Percentiles rank a stretch among this genome's conserved stretches.
These are phyloP conservation scores for Coenobita brevimanus DNA, from an alignment of 1,140 invertebrate genomes.

Conservation along the genomic window DNA sequence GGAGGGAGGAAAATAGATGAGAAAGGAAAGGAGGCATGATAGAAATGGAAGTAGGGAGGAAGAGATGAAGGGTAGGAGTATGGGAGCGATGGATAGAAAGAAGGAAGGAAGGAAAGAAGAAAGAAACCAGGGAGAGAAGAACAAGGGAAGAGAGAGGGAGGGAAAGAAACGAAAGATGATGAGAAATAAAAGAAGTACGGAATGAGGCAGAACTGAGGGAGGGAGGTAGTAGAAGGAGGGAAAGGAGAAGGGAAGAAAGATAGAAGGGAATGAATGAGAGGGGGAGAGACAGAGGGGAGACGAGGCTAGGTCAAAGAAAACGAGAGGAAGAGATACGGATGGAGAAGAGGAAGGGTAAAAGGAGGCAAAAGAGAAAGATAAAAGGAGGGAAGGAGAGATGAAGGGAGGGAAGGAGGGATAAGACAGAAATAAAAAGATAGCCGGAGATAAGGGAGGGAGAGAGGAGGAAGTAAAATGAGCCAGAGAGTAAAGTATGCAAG, in stretches of 20 bases:
- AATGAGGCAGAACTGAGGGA: too few species aligned
- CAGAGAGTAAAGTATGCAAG: too few species aligned
- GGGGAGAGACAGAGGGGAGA: neutral
- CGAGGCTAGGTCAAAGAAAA: neutral
- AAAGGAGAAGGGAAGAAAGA: neutral
- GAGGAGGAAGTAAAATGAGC: too few species aligned
- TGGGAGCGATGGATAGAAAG: neutral
- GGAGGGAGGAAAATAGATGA: too few species aligned
- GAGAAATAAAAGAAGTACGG: too few species aligned
- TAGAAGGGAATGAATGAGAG: neutral
- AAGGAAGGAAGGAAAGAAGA: slow-evolving; percentile 5
- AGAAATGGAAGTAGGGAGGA: too few species aligned
- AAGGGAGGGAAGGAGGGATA: too few species aligned
- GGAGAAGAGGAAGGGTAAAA: neutral
- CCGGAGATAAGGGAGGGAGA: too few species aligned
- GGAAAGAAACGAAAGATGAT: too few species aligned
- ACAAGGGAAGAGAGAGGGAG: slow-evolving; percentile 14
- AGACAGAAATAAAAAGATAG: too few species aligned
- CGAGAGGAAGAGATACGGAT: neutral
- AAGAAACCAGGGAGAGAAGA: neutral
- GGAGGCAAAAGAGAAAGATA: neutral
- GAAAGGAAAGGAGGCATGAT: too few species aligned
- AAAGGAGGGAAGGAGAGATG: too few species aligned
- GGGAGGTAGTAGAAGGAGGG: neutral
- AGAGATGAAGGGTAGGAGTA: neutral